Percentiles rank a stretch among this genome's conserved stretches.
Evolutionary conservation across 2,797 vertebrate genomes (phyloP).

Genomic region (Crossoptilon crossoptilon): DNA sequence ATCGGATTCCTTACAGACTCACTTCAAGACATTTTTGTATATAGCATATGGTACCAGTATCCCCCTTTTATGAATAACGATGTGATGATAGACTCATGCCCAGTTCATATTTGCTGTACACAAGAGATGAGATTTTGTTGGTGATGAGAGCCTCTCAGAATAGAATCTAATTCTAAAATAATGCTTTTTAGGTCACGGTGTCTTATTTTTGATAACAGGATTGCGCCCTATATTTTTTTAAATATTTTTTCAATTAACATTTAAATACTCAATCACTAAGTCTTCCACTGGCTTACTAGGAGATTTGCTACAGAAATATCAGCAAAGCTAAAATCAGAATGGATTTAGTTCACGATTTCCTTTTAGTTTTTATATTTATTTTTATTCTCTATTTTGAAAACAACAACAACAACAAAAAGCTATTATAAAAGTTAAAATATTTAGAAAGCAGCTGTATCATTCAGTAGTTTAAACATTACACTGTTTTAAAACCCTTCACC

Average conservation of each 20-base stretch:
- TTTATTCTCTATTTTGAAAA: not conserved
- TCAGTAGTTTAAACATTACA: not conserved
- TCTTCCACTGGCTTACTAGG: not conserved
- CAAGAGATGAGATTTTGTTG: not conserved
- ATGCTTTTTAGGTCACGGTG: not conserved
- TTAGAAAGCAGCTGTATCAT: not conserved
- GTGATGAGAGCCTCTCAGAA: not conserved
- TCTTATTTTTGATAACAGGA: not conserved
- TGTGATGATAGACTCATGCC: not conserved
- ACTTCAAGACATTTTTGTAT: not conserved
- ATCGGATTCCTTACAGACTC: not conserved
- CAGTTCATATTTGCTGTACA: not conserved
- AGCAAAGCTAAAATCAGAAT: not conserved
- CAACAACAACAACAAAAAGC: not conserved
- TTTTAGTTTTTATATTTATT: not conserved
- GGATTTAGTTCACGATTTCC: not conserved
- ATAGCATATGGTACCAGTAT: not conserved
- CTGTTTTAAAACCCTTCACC: not conserved
- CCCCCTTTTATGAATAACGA: not conserved
- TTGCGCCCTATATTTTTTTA: not conserved
- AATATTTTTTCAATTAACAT: not conserved
- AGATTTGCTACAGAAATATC: not conserved
- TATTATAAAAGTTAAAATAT: not conserved
- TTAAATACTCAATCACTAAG: not conserved
- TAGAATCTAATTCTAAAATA: not conserved